phyloP scores from a whole-genome alignment of 2,797 vertebrate species.

The Centroberyx gerrardi region DNA sequence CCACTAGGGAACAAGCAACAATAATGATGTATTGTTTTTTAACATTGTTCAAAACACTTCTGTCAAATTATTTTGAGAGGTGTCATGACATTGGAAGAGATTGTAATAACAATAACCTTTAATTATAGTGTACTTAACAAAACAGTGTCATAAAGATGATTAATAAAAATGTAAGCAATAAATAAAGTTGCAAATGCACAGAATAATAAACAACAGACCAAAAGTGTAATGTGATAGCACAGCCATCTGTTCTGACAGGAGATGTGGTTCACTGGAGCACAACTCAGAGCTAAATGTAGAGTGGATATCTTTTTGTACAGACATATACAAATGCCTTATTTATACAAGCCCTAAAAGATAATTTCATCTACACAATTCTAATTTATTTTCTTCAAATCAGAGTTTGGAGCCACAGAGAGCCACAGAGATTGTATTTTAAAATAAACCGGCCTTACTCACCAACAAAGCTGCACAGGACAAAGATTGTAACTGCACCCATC shows the following conservation, averaged over 20 bases:
- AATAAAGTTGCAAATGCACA: background rate
- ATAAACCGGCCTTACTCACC: constrained; percentile 64
- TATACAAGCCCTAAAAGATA: background rate
- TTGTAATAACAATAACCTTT: background rate
- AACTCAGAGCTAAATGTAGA: constrained; percentile 46
- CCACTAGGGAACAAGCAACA: constrained; percentile 59
- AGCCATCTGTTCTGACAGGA: constrained; percentile 76
- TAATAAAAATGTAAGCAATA: background rate
- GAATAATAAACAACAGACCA: background rate
- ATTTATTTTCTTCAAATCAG: background rate
- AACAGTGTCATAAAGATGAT: background rate
- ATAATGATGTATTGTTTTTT: background rate
- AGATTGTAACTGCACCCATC: constrained; percentile 47
- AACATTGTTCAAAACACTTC: background rate
- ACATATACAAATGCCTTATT: background rate
- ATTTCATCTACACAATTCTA: background rate
- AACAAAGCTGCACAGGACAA: constrained; percentile 62
- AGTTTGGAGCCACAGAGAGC: background rate
- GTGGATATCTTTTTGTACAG: background rate
- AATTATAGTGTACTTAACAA: background rate
- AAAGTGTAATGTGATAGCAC: constrained; percentile 3
- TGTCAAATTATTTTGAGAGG: background rate
- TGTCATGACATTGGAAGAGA: background rate
- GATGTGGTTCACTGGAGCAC: constrained; percentile 79
- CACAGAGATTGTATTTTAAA: background rate